A percentile compares a stretch with the other conserved stretches of the same genome.
Conservation (phyloP, 92 coral and sea anemone species). For the Ricordea florida region DNA sequence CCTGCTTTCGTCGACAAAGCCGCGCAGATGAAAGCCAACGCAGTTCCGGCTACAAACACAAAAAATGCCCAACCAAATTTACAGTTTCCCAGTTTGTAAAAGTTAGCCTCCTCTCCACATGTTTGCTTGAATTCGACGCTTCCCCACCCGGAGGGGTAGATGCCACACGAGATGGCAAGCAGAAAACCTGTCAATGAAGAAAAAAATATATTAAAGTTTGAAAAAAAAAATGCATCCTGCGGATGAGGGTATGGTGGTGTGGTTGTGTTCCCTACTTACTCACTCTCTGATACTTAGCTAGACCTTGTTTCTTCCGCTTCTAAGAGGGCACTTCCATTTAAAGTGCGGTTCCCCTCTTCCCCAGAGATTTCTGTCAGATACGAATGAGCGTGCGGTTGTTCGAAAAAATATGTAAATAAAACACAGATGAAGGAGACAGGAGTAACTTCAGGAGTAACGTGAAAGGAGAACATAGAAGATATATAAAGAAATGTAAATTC, state of each 20-base stretch:
- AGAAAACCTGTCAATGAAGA: conserved; percentile 54
- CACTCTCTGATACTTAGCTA: no score
- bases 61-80: conserved; percentile 81
- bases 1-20: conserved; percentile 70
- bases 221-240: neutral
- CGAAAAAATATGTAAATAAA: no score
- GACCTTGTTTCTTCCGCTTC: no score
- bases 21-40: conserved; percentile 65
- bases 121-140: conserved; percentile 84
- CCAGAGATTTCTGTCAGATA: neutral
- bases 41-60: conserved; percentile 60
- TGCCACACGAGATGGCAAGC: conserved; percentile 77
- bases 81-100: conserved; percentile 79
- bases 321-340: no score
- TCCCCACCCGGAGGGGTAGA: conserved; percentile 95
- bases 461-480: no score
- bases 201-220: neutral
- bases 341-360: neutral
- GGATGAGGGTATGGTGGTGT: neutral
- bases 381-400: no score
- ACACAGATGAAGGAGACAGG: no score
- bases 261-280: neutral
- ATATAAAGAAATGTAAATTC: no score
- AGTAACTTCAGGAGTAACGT: no score
- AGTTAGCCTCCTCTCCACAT: conserved; percentile 71